Conservation (phyloP, 2,888 invertebrate species). For the Tineola bisselliella region DNA sequence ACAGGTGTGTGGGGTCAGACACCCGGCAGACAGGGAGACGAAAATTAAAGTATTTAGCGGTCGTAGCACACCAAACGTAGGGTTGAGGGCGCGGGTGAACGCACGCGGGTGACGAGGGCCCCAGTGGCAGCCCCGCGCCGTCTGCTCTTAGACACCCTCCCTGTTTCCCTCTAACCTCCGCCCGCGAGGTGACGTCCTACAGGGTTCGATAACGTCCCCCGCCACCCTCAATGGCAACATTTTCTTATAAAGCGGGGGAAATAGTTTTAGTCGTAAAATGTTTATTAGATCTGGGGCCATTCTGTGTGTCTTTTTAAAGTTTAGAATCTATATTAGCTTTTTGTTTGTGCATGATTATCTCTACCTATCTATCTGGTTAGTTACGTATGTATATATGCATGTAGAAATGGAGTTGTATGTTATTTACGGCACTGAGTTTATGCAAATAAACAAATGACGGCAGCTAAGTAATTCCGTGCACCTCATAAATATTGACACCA, state of each 20-base stretch:
- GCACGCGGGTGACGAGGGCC: conserved; percentile 18
- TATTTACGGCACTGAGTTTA: no score
- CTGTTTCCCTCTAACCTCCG: conserved; percentile 16
- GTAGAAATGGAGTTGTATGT: no score
- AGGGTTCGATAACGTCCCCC: conserved; percentile 13
- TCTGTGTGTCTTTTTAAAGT: background rate
- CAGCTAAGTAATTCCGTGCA: background rate
- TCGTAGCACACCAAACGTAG: conserved; percentile 21
- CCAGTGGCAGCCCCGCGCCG: conserved; percentile 12
- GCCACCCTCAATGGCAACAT: conserved; percentile 13
- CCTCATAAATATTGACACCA: background rate
- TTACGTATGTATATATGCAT: no score
- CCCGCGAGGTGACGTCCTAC: background rate
- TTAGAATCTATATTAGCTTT: no score
- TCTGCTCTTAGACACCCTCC: conserved; percentile 18
- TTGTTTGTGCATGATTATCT: no score
- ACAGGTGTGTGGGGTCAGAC: conserved; percentile 20
- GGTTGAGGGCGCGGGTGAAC: conserved; percentile 20
- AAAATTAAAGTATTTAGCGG: conserved; percentile 35
- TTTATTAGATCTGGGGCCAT: background rate
- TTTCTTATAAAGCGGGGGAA: background rate
- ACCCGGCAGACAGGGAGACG: conserved; percentile 34
- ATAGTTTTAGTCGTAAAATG: background rate
- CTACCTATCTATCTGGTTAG: no score
- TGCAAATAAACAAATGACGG: background rate